Base-by-base conservation (phyloP, 2,888 invertebrate species). In the Bimastos eiseni region DNA sequence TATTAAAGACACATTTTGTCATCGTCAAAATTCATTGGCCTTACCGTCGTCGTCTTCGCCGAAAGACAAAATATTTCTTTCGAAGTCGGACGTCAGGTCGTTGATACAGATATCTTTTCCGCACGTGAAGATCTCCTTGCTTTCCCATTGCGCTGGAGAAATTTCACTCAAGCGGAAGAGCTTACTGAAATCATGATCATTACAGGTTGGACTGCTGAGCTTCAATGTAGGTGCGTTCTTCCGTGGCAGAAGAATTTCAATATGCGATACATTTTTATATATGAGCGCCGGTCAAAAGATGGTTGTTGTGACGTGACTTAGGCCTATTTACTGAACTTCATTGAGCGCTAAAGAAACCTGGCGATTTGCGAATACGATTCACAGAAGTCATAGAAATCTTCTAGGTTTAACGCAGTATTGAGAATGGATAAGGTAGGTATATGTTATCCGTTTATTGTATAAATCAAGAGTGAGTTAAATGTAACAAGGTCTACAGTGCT, bases 61-160 rank as follows among this genome's bases (percentile, higher is more conserved):
- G 89, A 89, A 89, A 44, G 89, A 89, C 89, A 89, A 19, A 30
- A 89, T 89, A 37, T 89, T 89, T 89, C 89, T 41, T 38, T 89
- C 89, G 44, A 33, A 89, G 11, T 44, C 89, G 5, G 33, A 13
- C 11, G 41, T 41, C 89, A 89, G 89, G 13, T 49, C 89, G 49
- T 89, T 89, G 33, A 49, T 33, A 37, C 89, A 89, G 30, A 44
- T 15, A 24, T 89, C 89, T 38, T 30, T 44, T 19, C 89, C 89
- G 37, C 89, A 89, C 30, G 49, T 89, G 41, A 89, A 49, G 89
- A 89, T 13, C 89, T 89, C 89, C 89, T 89, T 89, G n/a, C 13
- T 38, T 49, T 89, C 89, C 89, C 41, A 89, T 5, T 70, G 70
- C 30, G 30, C 13, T 70, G 70, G n/a, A 70, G 70, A n/a, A 70